phyloP scores from a whole-genome alignment of 2,888 invertebrate genomes.

The Flexamia atlantica region DNA sequence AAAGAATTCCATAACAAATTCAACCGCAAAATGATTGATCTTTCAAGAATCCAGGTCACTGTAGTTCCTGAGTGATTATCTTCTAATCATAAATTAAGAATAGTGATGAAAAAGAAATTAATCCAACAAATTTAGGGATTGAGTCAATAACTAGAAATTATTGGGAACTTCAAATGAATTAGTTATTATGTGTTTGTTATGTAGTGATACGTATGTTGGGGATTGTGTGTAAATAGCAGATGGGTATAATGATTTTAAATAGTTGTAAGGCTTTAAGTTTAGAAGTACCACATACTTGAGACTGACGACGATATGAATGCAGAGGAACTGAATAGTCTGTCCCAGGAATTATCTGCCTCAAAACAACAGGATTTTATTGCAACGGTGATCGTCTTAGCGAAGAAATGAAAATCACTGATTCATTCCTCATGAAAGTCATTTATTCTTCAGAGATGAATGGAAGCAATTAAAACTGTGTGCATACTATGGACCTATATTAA shows the following conservation, averaged over 20 bases:
- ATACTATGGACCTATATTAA: too few relatives aligned
- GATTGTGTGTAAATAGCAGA: not conserved
- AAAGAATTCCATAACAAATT: conserved; percentile 69
- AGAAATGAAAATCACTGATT: too few relatives aligned
- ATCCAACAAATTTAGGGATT: not conserved
- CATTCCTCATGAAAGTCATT: too few relatives aligned
- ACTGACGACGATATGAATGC: not conserved
- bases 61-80: conserved; percentile 65
- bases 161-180: not conserved
- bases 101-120: not conserved
- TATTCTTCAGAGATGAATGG: too few relatives aligned
- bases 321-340: not conserved
- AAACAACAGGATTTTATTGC: too few relatives aligned
- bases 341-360: not conserved
- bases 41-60: conserved; percentile 70
- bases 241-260: conserved; percentile 2
- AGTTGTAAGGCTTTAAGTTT: not conserved
- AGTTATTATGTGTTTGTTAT: not conserved
- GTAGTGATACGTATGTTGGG: conserved; percentile 8
- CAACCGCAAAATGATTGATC: conserved; percentile 71
- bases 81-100: not conserved
- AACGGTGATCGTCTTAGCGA: too few relatives aligned
- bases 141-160: not conserved
- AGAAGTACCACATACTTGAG: not conserved
- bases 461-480: too few relatives aligned